Conservation (phyloP, 2,113 vertebrate species). For the Hippocampus zosterae region DNA sequence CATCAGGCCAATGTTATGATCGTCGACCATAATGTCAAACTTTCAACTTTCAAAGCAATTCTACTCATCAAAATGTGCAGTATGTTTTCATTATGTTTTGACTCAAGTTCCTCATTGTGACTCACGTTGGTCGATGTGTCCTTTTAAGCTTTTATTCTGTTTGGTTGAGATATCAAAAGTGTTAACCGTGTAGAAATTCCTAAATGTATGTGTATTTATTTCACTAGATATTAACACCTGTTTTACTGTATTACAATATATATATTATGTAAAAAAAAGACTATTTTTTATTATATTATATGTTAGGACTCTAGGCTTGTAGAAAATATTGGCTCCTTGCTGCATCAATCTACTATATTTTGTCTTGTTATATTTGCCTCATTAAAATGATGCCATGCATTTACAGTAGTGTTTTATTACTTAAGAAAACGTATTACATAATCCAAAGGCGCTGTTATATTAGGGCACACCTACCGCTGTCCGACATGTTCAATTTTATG, state of each 20-base stretch:
- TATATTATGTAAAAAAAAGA: too few relatives aligned
- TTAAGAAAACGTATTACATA: constrained; percentile 24
- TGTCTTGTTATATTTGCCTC: constrained; percentile 1
- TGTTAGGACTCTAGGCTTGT: neutral
- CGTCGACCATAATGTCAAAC: too few relatives aligned
- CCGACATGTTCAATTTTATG: neutral
- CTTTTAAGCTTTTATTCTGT: neutral
- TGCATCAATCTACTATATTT: constrained; percentile 3
- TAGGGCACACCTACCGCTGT: neutral
- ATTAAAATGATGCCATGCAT: constrained; percentile 8
- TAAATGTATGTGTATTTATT: neutral
- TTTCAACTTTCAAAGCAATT: too few relatives aligned
- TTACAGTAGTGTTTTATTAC: constrained; percentile 7
- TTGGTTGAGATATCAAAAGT: neutral
- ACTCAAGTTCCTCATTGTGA: neutral
- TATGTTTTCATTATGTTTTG: neutral
- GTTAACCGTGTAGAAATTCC: neutral
- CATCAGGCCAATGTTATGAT: too few relatives aligned
- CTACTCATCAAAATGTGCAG: too few relatives aligned
- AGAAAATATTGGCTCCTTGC: neutral
- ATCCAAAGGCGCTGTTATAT: constrained; percentile 16
- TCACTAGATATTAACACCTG: neutral
- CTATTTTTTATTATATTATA: too few relatives aligned
- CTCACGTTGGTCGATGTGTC: neutral
- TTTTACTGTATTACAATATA: neutral